Conservation (phyloP, 2,888 invertebrate species). For the Corbicula japonica region DNA sequence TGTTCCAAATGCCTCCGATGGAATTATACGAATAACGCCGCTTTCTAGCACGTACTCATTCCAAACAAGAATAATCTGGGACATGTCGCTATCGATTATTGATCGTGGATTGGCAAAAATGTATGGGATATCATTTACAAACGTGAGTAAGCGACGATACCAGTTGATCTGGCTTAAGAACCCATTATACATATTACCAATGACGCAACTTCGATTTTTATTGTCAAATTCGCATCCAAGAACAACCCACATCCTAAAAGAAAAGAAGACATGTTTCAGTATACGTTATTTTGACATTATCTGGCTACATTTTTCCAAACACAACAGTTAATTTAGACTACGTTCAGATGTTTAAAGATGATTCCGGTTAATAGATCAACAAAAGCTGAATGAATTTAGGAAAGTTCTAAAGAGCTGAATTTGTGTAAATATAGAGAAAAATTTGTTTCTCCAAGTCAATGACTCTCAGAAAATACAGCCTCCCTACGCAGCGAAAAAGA, state of each 20-base stretch:
- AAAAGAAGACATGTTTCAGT: neutral
- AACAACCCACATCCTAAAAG: constrained; percentile 74
- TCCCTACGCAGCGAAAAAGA: too few relatives aligned
- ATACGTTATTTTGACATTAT: too few relatives aligned
- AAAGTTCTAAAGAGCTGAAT: too few relatives aligned
- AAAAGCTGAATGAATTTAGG: too few relatives aligned
- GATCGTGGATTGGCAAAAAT: constrained; percentile 35
- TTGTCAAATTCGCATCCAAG: constrained; percentile 76
- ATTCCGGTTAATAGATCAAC: too few relatives aligned
- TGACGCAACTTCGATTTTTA: constrained; percentile 31
- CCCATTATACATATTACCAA: constrained; percentile 73
- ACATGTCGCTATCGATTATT: constrained; percentile 21
- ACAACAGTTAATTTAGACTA: too few relatives aligned
- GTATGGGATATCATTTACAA: constrained; percentile 66
- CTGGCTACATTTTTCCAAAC: too few relatives aligned
- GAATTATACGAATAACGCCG: constrained; percentile 60
- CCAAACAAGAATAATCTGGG: constrained; percentile 69
- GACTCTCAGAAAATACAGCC: too few relatives aligned
- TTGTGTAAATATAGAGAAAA: too few relatives aligned
- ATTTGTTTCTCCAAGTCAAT: too few relatives aligned
- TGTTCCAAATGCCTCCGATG: constrained; percentile 53
- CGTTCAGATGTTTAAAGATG: too few relatives aligned
- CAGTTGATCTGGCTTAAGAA: constrained; percentile 77
- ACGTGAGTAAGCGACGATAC: constrained; percentile 70
- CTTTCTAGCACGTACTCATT: constrained; percentile 68